Base-by-base conservation (phyloP, 2,797 vertebrate genomes). In the Enteromius paludinosus region DNA sequence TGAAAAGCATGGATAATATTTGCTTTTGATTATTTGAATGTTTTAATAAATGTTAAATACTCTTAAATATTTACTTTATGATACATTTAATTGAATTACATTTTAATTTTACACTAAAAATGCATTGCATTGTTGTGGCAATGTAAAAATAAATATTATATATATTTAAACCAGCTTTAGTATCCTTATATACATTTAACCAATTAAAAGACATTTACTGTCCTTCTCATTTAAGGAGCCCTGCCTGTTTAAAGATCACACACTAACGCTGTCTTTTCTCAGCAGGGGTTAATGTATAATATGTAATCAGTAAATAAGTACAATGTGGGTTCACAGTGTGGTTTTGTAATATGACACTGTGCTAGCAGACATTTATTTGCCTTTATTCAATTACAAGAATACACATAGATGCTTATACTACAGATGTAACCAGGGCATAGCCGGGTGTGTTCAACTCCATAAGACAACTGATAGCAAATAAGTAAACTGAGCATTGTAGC, bases 251-350 rank as follows among this genome's bases (percentile, higher is more conserved):
- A 80, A 71, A 35, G 20, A 62, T 62, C 28, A 47, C 6, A 47
- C 77, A 38, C 28, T 35, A 69, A 78, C 47, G 11, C 70, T 72
- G 81, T 77, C 20, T 77, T 86, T 77, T 10, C 64, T 81, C 66
- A 56, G 23, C n/a, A 81, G 62, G 18, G 15, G 18, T 56, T 64
- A 17, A 72, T 75, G 79, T 79, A 70, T 83, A 84, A 84, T 73
- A 68, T 78, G 41, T 78, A 68, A 61, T 78, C 49, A 78, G 70
- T 69, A 78, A 73, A 72, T 59, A 79, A 77, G 66, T 61, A 59
- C 73, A 59, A 65, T 49, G 72, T 73, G 72, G 18, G 54, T 68
- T 72, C 52, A 12, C 65, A 17, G 23, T 62, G 68, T 83, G 61
- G 30, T 74, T 70, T 56, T 72, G 56, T 47, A 61, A 77, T 8